Evolutionary conservation across 2,113 vertebrate species (phyloP).

Genomic region (Stomatorhinus ivindoensis): DNA sequence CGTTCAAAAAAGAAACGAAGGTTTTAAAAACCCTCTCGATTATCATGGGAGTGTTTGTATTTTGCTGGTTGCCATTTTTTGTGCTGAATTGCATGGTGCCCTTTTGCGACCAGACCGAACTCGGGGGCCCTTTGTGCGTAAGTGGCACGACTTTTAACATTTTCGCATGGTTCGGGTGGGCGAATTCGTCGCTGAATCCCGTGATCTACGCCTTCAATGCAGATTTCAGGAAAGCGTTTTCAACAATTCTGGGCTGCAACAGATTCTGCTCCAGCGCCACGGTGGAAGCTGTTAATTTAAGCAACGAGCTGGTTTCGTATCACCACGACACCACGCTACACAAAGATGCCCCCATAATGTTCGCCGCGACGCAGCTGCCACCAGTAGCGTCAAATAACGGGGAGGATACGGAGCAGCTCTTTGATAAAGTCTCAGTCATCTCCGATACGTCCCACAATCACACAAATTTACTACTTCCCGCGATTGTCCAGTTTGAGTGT

Average conservation of each 20-base stretch:
- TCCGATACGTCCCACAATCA: slow-evolving; percentile 40
- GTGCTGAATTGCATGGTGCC: slow-evolving; percentile 72
- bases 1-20: slow-evolving; percentile 70
- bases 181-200: slow-evolving; percentile 71
- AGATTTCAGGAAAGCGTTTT: slow-evolving; percentile 67
- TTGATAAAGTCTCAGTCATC: slow-evolving; percentile 43
- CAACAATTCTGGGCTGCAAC: slow-evolving; percentile 60
- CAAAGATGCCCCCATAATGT: slow-evolving; percentile 43
- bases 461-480: slow-evolving; percentile 41
- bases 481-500: slow-evolving; percentile 46
- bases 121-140: slow-evolving; percentile 48
- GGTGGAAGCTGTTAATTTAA: slow-evolving; percentile 63
- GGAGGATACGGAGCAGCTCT: slow-evolving; percentile 19
- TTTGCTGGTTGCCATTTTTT: slow-evolving; percentile 77
- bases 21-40: slow-evolving; percentile 72
- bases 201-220: slow-evolving; percentile 72
- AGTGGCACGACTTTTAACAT: slow-evolving; percentile 66
- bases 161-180: slow-evolving; percentile 76
- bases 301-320: slow-evolving; percentile 65
- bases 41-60: slow-evolving; percentile 75
- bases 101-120: slow-evolving; percentile 53
- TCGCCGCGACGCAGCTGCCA: slow-evolving; percentile 42
- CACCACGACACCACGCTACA: slow-evolving; percentile 63
- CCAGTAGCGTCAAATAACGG: slow-evolving; percentile 32
- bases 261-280: slow-evolving; percentile 49